These are phyloP conservation scores for Montipora foliosa DNA, from an alignment of 64 coral and sea anemone genomes.

Conservation along the genomic window DNA sequence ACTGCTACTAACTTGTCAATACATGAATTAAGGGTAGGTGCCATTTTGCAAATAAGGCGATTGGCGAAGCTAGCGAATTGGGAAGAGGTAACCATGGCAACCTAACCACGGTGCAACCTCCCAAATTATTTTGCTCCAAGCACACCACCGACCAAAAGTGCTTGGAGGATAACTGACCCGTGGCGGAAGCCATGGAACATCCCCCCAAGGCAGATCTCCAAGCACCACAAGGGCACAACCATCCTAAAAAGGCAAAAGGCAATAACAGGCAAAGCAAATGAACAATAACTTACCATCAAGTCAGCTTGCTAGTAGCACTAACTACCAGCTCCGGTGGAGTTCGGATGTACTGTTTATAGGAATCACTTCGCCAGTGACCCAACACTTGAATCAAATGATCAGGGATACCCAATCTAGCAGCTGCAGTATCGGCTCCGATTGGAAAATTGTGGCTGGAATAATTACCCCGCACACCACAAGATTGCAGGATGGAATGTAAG, in stretches of 20 bases:
- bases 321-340: not conserved
- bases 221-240: too few species aligned
- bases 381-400: constrained; percentile 25
- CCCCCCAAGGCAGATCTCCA: too few species aligned
- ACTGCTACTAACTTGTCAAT: too few species aligned
- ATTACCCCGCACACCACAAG: not conserved
- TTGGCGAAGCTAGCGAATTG: too few species aligned
- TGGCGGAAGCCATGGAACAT: too few species aligned
- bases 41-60: not conserved
- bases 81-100: too few species aligned
- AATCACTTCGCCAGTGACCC: not conserved
- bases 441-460: constrained; percentile 35
- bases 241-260: not conserved
- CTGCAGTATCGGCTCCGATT: constrained; percentile 8
- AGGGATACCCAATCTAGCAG: not conserved
- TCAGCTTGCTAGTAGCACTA: not conserved
- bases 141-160: too few species aligned
- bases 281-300: not conserved
- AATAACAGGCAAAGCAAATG: not conserved
- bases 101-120: too few species aligned
- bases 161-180: too few species aligned
- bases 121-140: too few species aligned
- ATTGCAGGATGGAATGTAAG: too few species aligned
- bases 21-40: too few species aligned
- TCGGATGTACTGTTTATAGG: constrained; percentile 10